These are phyloP conservation scores for Chorisops tibialis DNA, from an alignment of 2,888 invertebrate genomes.

Conservation along the genomic window DNA sequence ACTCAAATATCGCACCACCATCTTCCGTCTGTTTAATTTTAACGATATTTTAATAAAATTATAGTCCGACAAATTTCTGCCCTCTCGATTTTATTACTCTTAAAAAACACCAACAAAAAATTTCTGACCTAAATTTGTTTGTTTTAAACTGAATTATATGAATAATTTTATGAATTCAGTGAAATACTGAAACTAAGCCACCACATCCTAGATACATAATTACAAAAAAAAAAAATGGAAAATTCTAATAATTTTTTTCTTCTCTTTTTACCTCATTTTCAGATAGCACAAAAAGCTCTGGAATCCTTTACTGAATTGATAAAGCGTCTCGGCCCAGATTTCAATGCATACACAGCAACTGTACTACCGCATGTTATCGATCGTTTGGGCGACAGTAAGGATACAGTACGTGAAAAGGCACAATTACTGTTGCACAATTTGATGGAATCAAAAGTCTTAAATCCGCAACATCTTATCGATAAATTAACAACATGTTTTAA, in stretches of 20 bases:
- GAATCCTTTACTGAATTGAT: conserved; percentile 83
- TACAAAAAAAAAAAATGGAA: background rate
- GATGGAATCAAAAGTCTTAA: conserved; percentile 67
- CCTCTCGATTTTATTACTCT: no score
- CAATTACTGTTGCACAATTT: conserved; percentile 69
- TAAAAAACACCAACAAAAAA: no score
- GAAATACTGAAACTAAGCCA: no score
- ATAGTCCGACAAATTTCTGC: no score
- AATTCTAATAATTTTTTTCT: background rate
- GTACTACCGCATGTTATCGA: conserved; percentile 81
- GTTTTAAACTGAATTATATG: no score
- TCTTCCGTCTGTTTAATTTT: no score
- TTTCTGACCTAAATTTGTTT: no score
- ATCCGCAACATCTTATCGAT: conserved; percentile 69
- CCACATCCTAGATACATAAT: no score
- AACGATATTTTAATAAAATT: no score
- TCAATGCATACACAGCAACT: conserved; percentile 79
- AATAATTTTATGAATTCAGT: no score
- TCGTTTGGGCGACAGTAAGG: conserved; percentile 64
- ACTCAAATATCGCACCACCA: no score
- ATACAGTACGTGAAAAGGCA: conserved; percentile 68
- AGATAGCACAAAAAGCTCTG: conserved; percentile 89
- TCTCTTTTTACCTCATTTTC: conserved; percentile 44
- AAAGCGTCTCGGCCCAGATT: conserved; percentile 82
- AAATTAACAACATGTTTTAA: conserved; percentile 65